phyloP scores from a whole-genome alignment of 2,888 invertebrate species.

The Bellardia pandia region DNA sequence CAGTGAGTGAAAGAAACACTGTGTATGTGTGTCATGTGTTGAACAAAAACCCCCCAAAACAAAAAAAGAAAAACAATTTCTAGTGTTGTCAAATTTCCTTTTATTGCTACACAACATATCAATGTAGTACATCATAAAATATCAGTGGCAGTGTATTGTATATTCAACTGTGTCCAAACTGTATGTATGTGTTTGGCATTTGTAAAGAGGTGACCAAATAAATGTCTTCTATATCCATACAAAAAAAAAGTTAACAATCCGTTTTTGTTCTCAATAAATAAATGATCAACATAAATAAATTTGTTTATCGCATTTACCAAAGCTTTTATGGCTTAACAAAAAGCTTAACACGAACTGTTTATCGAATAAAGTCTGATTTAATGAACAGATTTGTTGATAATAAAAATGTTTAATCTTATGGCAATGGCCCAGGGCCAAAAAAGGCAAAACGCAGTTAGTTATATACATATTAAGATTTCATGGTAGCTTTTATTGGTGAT shows the following conservation, averaged over 20 bases:
- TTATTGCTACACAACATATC: conserved; percentile 74
- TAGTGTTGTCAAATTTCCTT: conserved; percentile 56
- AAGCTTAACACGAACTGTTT: neutral
- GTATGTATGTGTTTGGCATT: conserved; percentile 45
- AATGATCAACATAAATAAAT: conserved; percentile 1
- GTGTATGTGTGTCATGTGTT: conserved; percentile 57
- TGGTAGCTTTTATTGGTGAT: conserved; percentile 3
- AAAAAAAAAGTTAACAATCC: conserved; percentile 16
- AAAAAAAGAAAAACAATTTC: neutral
- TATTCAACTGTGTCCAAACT: neutral
- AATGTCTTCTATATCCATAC: neutral
- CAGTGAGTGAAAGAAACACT: neutral
- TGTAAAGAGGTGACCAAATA: conserved; percentile 68
- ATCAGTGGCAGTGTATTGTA: conserved; percentile 16
- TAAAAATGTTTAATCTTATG: conserved; percentile 10
- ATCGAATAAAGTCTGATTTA: conserved; percentile 11
- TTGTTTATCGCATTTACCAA: neutral
- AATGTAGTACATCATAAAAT: conserved; percentile 76
- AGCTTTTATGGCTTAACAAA: conserved; percentile 1
- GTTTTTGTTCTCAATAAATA: conserved; percentile 45
- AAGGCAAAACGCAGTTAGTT: neutral
- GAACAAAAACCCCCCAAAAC: conserved; percentile 28
- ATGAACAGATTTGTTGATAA: conserved; percentile 5
- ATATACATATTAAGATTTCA: neutral
- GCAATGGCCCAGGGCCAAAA: neutral